A percentile compares a stretch with the other conserved stretches of the same genome.
These are phyloP conservation scores for Cossypha dichroa DNA, from an alignment of 2,797 vertebrate genomes.

Conservation along the genomic window DNA sequence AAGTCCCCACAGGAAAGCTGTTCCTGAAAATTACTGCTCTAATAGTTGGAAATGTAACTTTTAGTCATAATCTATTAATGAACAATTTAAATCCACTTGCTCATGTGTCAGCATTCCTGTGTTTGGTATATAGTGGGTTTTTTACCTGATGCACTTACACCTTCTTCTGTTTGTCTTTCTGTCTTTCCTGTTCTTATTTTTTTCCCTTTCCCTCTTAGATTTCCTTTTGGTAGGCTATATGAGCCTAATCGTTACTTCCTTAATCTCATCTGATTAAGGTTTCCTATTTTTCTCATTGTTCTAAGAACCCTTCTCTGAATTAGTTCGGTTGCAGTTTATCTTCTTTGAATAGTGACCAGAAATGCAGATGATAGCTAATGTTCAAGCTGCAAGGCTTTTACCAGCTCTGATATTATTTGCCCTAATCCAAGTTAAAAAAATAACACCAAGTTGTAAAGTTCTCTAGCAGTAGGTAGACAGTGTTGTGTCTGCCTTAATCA, in stretches of 20 bases:
- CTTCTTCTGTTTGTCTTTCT: neutral
- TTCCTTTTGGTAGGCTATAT: neutral
- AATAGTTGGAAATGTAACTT: neutral
- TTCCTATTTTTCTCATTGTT: neutral
- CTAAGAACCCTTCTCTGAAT: neutral
- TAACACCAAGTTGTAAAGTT: neutral
- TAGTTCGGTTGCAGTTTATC: neutral
- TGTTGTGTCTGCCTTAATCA: neutral
- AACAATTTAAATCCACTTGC: neutral
- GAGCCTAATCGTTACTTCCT: neutral
- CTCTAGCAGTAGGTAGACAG: neutral
- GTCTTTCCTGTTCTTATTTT: neutral
- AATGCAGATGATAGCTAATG: neutral
- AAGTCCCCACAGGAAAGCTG: neutral
- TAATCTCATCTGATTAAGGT: neutral
- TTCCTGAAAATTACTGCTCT: neutral
- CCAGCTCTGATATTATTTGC: neutral
- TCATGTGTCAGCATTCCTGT: neutral
- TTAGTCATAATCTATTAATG: neutral
- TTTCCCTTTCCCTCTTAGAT: neutral
- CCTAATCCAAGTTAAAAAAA: neutral
- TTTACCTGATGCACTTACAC: neutral
- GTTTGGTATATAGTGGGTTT: neutral
- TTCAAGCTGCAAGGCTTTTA: neutral
- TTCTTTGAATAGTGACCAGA: neutral